A percentile compares a stretch with the other conserved stretches of the same genome.
Evolutionary conservation across 2,113 vertebrate genomes (phyloP).

Genomic region (Sebastes fasciatus): DNA sequence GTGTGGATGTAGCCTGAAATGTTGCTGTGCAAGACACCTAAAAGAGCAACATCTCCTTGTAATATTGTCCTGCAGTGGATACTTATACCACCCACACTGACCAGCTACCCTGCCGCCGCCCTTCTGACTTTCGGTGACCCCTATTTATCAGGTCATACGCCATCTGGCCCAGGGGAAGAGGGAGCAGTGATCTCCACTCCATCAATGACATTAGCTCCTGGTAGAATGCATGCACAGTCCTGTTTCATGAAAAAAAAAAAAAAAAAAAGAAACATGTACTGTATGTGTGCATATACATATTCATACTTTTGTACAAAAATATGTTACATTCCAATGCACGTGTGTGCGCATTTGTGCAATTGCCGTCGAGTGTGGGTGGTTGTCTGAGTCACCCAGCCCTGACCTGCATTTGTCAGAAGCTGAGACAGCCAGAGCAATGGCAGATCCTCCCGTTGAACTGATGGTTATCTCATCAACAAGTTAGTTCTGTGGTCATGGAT

Average conservation of each 20-base stretch:
- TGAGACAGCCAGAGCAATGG: conserved; percentile 3
- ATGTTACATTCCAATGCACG: not conserved
- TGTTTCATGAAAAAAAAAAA: not conserved
- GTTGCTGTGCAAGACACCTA: not conserved
- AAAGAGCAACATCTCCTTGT: not conserved
- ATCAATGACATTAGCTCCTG: conserved; percentile 47
- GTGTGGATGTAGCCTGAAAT: not conserved
- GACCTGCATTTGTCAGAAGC: conserved; percentile 31
- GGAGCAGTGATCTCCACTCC: conserved; percentile 42
- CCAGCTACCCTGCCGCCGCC: conserved; percentile 47
- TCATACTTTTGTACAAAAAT: not conserved
- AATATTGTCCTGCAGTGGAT: not conserved
- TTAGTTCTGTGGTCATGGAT: not conserved
- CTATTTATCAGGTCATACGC: conserved; percentile 72
- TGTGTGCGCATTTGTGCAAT: not conserved
- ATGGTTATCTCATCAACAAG: conserved; percentile 7
- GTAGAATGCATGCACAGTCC: not conserved
- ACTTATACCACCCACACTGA: conserved; percentile 61
- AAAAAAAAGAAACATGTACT: not conserved
- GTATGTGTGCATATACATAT: not conserved
- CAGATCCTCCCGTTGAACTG: not conserved
- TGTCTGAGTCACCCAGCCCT: conserved; percentile 16
- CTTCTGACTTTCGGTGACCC: conserved; percentile 66
- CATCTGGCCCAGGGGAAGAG: conserved; percentile 55
- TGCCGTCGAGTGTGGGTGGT: not conserved